Evolutionary conservation across 2,797 vertebrate species (phyloP).

Genomic region (Rhynchotus rufescens): DNA sequence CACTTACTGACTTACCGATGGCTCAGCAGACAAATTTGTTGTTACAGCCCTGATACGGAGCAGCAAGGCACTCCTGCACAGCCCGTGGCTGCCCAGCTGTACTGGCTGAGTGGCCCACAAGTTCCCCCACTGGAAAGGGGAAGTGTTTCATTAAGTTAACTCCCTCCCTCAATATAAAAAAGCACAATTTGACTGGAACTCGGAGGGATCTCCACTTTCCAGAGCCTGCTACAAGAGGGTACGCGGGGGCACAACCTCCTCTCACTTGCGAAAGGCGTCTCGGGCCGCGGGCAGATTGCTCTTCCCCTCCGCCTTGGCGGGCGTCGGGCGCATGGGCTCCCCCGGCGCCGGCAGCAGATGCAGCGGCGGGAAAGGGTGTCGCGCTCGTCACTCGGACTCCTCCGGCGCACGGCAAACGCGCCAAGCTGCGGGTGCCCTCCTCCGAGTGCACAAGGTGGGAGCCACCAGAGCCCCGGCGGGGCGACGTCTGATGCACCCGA

Average conservation of each 20-base stretch:
- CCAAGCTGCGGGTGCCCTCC: not conserved
- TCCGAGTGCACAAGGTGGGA: not conserved
- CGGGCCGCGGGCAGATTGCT: not conserved
- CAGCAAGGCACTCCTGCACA: not conserved
- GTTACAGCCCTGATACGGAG: not conserved
- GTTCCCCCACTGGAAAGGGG: not conserved
- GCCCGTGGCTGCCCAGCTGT: not conserved
- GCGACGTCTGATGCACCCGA: not conserved
- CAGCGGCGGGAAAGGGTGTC: not conserved
- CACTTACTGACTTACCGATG: not conserved
- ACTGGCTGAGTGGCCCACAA: not conserved
- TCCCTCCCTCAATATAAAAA: slow-evolving; percentile 3
- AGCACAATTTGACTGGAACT: not conserved
- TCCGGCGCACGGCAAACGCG: not conserved
- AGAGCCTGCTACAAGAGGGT: not conserved
- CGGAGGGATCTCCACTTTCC: not conserved
- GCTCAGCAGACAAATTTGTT: not conserved
- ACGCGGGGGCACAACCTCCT: not conserved
- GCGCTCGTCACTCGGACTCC: rapidly evolving
- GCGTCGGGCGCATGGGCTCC: not conserved
- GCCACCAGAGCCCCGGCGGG: not conserved
- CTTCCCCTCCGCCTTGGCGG: not conserved
- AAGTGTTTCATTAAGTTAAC: not conserved
- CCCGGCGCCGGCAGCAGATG: not conserved
- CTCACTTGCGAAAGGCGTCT: not conserved